Evolutionary conservation across 2,113 vertebrate species (phyloP).

Genomic region (Aspiorhynchus laticeps): DNA sequence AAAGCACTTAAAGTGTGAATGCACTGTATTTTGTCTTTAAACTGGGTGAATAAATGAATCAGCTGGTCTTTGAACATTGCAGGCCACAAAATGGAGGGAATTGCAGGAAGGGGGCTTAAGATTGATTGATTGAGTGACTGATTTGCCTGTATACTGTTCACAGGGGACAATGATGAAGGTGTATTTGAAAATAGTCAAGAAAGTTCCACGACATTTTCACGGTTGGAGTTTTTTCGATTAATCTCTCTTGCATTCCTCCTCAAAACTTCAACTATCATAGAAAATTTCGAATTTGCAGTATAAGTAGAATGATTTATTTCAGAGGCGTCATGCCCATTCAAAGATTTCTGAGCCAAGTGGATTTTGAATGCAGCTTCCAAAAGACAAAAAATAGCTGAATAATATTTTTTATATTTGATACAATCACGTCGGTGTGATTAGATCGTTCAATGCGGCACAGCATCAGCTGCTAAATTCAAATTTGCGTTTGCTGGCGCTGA

Average conservation of each 20-base stretch:
- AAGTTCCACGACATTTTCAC: not conserved
- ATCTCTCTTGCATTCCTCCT: not conserved
- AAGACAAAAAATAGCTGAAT: too few species aligned
- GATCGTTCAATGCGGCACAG: too few species aligned
- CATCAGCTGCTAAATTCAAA: too few species aligned
- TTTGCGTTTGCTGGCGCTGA: too few species aligned
- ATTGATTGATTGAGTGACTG: not conserved
- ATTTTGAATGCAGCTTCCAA: too few species aligned
- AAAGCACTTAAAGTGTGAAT: constrained; percentile 34
- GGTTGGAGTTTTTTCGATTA: not conserved
- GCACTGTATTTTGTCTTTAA: constrained; percentile 16
- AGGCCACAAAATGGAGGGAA: not conserved
- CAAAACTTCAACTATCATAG: not conserved
- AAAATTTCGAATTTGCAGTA: too few species aligned
- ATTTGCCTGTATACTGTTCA: not conserved
- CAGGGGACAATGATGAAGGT: not conserved
- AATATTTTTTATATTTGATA: too few species aligned
- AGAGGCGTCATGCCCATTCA: too few species aligned
- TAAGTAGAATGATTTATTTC: too few species aligned
- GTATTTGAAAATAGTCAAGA: not conserved
- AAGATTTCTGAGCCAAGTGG: too few species aligned
- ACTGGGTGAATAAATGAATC: constrained; percentile 21
- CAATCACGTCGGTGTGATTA: too few species aligned
- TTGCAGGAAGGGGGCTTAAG: not conserved
- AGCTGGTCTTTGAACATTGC: constrained; percentile 24